Evolutionary conservation across 2,888 invertebrate species (phyloP), one percentile per base, ranked within the genome.

Genomic region (Cataglyphis albicans): DNA sequence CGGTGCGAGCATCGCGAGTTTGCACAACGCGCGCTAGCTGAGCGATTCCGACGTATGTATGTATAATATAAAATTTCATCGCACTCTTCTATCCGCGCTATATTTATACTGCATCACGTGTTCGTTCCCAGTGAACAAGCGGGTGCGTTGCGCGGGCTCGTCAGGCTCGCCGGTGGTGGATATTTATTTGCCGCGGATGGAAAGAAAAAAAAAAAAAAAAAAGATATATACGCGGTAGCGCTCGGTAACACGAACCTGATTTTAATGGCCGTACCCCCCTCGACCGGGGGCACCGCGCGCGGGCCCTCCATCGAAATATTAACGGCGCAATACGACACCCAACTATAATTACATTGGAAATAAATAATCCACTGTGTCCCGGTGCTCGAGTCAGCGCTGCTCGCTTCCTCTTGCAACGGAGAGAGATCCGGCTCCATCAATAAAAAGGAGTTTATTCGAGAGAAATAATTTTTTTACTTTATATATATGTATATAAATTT

Each of bases 161-260:
- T 35, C 61, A 61, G 59, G 52, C 70, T 75, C 72, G 87, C 82
- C 78, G 78, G 67, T 73, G 84, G 80, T 88, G 89, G 82, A 89
- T 91, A 90, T 93, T 92, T 93, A 91, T 92, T 92, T 92, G 86
- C 86, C 85, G 83, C 83, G 86, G 82, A 85, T 82, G 87, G 84
- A 88, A 86, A 72, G 83, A 68, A 86, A 81, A 84, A 81, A 85
- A 85, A 86, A 81, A 81, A 59, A 85, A 85, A 86, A 81, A 81
- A 59, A 76, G 63, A 80, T 86, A 86, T 78, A 84, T 82, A 84
- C 82, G 83, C 76, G 78, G 81, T 82, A 70, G 83, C 65, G 72
- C 59, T 65, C 67, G 85, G 94, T 93, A 93, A 94, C 90, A 90
- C 87, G 93, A 94, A 91, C 92, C 91, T 90, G 90, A 92, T 91